A percentile compares a stretch with the other conserved stretches of the same genome.
phyloP scores from a whole-genome alignment of 2,113 vertebrate species.

The Hypanus sabinus region DNA sequence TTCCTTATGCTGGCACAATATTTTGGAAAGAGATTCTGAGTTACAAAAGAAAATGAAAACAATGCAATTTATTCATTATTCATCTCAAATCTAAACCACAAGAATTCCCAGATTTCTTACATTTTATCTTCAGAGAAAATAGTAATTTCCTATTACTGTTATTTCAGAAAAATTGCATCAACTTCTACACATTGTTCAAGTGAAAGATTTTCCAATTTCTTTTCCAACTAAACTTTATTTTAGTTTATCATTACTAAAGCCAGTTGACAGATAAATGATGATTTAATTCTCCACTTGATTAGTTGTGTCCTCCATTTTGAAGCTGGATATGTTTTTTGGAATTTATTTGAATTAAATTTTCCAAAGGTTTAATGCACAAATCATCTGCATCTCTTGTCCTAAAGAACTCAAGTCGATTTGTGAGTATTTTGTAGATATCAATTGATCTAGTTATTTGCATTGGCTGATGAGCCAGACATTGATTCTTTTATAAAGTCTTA shows the following conservation, averaged over 20 bases:
- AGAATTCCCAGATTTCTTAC: background rate
- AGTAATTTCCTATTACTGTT: background rate
- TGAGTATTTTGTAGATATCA: background rate
- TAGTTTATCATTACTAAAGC: background rate
- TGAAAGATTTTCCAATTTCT: background rate
- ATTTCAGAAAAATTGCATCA: background rate
- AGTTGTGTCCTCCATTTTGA: background rate
- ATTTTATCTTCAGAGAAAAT: background rate
- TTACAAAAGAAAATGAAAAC: background rate
- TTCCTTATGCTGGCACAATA: background rate
- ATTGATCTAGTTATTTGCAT: background rate
- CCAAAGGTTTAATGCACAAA: background rate
- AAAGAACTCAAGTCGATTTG: background rate
- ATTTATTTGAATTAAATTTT: background rate
- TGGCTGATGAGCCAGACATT: background rate
- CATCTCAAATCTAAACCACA: background rate
- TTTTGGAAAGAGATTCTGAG: background rate
- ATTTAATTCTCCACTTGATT: background rate
- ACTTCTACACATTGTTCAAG: background rate
- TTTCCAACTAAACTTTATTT: background rate
- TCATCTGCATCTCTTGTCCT: background rate
- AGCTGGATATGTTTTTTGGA: background rate
- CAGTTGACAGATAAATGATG: background rate
- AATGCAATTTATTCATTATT: background rate
- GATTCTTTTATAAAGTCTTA: background rate